phyloP scores from a whole-genome alignment of 2,113 vertebrate species.

The Oreocharis arfaki region DNA sequence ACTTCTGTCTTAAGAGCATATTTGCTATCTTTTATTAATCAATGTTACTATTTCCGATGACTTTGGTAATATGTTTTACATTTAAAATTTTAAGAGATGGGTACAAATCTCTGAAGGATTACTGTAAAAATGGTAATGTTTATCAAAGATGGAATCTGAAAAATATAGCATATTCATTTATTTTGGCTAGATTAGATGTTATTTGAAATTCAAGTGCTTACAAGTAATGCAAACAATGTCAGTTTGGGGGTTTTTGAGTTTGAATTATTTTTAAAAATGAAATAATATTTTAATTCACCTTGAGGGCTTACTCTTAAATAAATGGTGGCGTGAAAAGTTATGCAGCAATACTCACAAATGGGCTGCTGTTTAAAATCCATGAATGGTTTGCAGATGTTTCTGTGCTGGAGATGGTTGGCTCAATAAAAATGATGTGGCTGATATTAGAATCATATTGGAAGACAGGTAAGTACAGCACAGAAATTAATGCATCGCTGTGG shows the following conservation, averaged over 20 bases:
- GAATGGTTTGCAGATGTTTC: not conserved
- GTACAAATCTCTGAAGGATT: not conserved
- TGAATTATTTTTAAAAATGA: not conserved
- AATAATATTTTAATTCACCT: not conserved
- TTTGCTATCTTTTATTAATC: not conserved
- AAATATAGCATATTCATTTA: not conserved
- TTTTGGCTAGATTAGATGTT: not conserved
- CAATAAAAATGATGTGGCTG: not conserved
- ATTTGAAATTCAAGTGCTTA: not conserved
- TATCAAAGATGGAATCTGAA: not conserved
- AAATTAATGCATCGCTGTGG: not conserved
- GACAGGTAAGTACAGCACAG: not conserved
- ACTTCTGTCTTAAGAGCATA: not conserved
- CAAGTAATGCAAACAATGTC: not conserved
- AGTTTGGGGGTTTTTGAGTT: not conserved
- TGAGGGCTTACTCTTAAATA: not conserved
- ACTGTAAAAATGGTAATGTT: not conserved
- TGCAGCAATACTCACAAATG: not conserved
- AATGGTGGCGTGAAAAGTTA: not conserved
- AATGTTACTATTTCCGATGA: not conserved
- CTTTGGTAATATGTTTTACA: not conserved
- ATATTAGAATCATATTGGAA: not conserved
- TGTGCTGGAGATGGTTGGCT: not conserved
- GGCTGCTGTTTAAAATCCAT: not conserved
- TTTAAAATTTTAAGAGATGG: not conserved